Evolutionary conservation across 1,140 invertebrate genomes (phyloP), one percentile per base, ranked within the genome.

Genomic region (Andricus grossulariae): DNA sequence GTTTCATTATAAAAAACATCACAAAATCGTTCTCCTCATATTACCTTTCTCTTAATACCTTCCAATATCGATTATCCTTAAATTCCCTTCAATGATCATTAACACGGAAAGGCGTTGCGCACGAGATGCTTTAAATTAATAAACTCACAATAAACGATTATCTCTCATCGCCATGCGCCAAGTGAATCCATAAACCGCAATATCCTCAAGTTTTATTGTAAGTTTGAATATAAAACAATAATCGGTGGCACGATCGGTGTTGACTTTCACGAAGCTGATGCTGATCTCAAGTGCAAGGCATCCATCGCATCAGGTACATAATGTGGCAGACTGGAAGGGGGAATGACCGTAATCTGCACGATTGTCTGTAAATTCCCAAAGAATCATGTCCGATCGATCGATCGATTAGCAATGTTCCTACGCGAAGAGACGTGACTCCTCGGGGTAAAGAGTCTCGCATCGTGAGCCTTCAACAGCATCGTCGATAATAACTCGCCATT

Each of bases 401-500:
- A 78, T 82, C 82, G 75, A 84, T 81, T 79, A 84, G 60, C 60
- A 13, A 66, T 66, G 60, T 66, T 66, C 15, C 75, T 77, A 71
- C 52, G 81, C 25, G 70, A 78, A 55, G 70, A 50, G 77, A 80
- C 76, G 76, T 79, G 80, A 77, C 73, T 77, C 82, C 51, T 79
- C 77, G 54, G 50, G 73, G 60, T 70, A 45, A 66, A 66, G 60
- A 66, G 25, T 11, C 49, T n/a, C 25, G 18, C 32, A 19, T 70
- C 57, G 32, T 50, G 54, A 60, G 57, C 74, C 8, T 21, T 66
- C 60, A 66, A 66, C 60, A 57, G 13, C 55, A 57, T 55, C 25
- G 74, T 77, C 73, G 66, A 77, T 77, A 81, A 87, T 86, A 87
- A 87, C 80, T 87, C 70, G 84, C 82, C 84, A 87, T 87, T 85